Percentiles rank a stretch among this genome's conserved stretches.
phyloP scores from a whole-genome alignment of 2,888 invertebrate species.

The Apoda limacodes region DNA sequence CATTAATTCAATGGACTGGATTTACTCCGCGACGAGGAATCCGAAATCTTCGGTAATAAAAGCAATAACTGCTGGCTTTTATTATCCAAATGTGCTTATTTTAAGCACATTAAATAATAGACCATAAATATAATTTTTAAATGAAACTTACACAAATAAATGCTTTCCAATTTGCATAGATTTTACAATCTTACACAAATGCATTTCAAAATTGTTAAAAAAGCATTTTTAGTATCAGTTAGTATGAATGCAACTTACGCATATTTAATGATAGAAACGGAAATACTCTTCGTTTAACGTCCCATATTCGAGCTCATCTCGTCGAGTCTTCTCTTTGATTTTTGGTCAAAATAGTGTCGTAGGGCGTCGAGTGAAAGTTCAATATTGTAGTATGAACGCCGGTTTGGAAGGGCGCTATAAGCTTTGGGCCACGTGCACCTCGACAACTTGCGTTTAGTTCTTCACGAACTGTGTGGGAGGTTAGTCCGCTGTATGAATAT shows the following conservation, averaged over 20 bases:
- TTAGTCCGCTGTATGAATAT: constrained; percentile 63
- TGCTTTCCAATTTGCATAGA: no score
- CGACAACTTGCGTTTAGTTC: constrained; percentile 65
- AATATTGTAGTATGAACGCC: constrained; percentile 47
- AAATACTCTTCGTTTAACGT: constrained; percentile 60
- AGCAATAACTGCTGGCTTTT: constrained; percentile 43
- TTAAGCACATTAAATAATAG: constrained; percentile 45
- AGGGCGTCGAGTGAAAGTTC: constrained; percentile 49
- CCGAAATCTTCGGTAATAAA: no score
- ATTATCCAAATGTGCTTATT: constrained; percentile 34
- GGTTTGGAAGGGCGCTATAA: constrained; percentile 65
- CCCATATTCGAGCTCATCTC: constrained; percentile 60
- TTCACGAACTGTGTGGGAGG: constrained; percentile 68
- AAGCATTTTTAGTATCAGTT: no score
- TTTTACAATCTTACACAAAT: no score
- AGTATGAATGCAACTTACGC: not conserved
- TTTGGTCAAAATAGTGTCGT: constrained; percentile 50
- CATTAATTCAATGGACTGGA: constrained; percentile 26
- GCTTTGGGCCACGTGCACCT: constrained; percentile 64
- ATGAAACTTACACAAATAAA: no score
- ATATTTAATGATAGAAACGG: constrained; percentile 41
- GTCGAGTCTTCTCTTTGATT: constrained; percentile 25
- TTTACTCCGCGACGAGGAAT: constrained; percentile 20
- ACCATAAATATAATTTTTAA: no score
- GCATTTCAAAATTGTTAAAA: no score